These are phyloP conservation scores for Sula dactylatra DNA, from an alignment of 2,113 vertebrate genomes.

Conservation along the genomic window DNA sequence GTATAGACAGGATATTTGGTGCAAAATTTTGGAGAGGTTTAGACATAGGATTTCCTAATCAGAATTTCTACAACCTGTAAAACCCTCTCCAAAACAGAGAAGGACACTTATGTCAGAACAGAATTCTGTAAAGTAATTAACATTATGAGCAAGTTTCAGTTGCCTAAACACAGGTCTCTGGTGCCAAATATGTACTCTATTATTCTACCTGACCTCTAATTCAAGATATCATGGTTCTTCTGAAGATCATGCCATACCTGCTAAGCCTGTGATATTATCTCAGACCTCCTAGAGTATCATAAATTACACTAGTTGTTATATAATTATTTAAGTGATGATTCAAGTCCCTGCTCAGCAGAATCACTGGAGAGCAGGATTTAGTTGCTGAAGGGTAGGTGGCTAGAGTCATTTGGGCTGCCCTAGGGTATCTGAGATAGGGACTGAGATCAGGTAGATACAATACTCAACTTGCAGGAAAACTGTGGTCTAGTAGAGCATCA, in stretches of 20 bases:
- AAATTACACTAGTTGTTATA: not conserved
- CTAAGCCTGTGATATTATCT: not conserved
- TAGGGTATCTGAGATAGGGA: not conserved
- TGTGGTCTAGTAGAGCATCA: rapidly evolving
- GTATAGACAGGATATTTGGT: not conserved
- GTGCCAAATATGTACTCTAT: not conserved
- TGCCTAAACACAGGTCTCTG: not conserved
- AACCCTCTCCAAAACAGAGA: not conserved
- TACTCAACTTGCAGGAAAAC: not conserved
- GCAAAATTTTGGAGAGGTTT: not conserved
- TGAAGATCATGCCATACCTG: not conserved
- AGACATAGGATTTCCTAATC: not conserved
- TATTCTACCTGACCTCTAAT: not conserved
- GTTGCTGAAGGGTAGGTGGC: not conserved
- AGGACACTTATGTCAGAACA: not conserved
- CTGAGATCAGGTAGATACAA: not conserved
- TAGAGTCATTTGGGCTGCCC: not conserved
- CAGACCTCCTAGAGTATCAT: not conserved
- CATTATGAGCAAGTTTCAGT: not conserved
- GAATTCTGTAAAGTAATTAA: not conserved
- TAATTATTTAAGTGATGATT: not conserved
- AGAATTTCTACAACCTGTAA: not conserved
- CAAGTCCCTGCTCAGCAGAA: not conserved
- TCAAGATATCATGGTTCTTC: not conserved
- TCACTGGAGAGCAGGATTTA: not conserved